phyloP scores from a whole-genome alignment of 2,797 vertebrate genomes.

The Denticeps clupeoides region DNA sequence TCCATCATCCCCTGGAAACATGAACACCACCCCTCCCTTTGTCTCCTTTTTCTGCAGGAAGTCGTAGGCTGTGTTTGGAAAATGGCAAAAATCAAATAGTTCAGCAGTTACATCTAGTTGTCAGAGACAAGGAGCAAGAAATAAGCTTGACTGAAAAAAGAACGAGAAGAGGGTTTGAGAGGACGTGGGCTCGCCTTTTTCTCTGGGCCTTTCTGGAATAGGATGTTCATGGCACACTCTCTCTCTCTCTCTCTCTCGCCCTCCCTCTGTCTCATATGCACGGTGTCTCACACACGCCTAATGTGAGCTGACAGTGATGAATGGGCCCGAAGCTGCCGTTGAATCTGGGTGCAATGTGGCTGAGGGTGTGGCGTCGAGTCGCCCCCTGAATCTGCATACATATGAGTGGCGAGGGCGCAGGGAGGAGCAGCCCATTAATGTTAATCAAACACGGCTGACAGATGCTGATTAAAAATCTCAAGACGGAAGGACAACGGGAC shows the following conservation, averaged over 20 bases:
- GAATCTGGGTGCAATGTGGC: slow-evolving; percentile 18
- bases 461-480: slow-evolving; percentile 26
- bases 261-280: background rate
- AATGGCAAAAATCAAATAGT: too few species aligned
- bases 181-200: too few species aligned
- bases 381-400: slow-evolving; percentile 30
- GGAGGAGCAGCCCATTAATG: slow-evolving; percentile 22
- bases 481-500: slow-evolving; percentile 1
- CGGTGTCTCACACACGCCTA: slow-evolving; percentile 12
- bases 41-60: too few species aligned
- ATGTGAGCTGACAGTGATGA: slow-evolving; percentile 32
- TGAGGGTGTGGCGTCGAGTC: slow-evolving; percentile 7
- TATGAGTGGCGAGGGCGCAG: background rate
- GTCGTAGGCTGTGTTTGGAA: too few species aligned
- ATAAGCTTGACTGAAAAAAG: too few species aligned
- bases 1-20: too few species aligned
- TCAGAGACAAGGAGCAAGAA: too few species aligned
- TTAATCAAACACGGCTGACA: slow-evolving; percentile 26
- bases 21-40: too few species aligned
- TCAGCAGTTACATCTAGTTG: too few species aligned
- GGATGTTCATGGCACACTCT: too few species aligned
- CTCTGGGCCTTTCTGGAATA: too few species aligned
- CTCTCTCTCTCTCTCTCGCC: slow-evolving; percentile 1
- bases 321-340: slow-evolving; percentile 17
- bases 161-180: too few species aligned